Evolutionary conservation across 2,113 vertebrate genomes (phyloP), one percentile per base, ranked within the genome.

Genomic region (Sula dactylatra): DNA sequence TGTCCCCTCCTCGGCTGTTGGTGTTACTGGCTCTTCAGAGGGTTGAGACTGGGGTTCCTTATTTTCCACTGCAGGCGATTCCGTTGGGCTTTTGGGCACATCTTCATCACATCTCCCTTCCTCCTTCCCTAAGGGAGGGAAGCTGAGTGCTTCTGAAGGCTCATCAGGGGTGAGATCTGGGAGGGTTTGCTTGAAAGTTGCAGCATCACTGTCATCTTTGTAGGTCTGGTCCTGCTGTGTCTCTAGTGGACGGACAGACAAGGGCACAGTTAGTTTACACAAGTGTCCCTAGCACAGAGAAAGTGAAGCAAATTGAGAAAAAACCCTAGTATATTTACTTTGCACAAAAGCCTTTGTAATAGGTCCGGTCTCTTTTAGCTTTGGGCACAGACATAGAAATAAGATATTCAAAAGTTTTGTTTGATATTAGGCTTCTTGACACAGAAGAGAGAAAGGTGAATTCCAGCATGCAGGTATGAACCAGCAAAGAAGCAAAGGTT

Each of bases 151-250:
- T 91, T 99, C 99, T 10, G 98, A 99, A 97, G 99, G 98, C 97
- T 99, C 99, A 10, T 99, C 99, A 0, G 99, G 99, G 97, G 99
- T 99, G 96, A 99, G 98, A 97, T 99, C 99, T 36, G 99, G 99
- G 96, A 99, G 99, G 97, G 99, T 99, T 91, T 99, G 99, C 99
- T 99, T 99, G 97, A 99, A 98, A 96, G 99, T 99, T 98, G 99
- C 98, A 62, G 99, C 98, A 2, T 99, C 99, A 74, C 99, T 99
- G 97, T 99, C 98, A 27, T 99, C 99, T 97, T 98, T 98, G 94
- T 91, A 98, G 26, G 97, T 97, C 65, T 97, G 98, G 27, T 99
- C 99, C 78, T 97, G 98, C 72, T 96, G 97, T 84, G 97, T 97
- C 96, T 99, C 99, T 99, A 93, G 55, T 55, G 85, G 96, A 66